Conservation (phyloP, 2,113 vertebrate genomes). For the Numida meleagris region DNA sequence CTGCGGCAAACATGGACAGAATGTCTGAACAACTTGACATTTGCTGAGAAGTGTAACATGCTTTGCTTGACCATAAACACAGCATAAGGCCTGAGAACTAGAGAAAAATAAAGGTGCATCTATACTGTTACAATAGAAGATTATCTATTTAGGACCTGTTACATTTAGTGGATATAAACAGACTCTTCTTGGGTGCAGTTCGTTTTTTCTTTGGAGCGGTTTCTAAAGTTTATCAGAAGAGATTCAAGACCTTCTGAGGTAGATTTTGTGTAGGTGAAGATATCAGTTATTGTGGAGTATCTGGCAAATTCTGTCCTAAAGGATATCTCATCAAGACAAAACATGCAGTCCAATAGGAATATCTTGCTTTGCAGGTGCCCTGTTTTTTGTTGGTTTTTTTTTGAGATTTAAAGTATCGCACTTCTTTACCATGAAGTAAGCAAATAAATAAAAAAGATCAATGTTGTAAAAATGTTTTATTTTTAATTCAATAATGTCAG, state of each 20-base stretch:
- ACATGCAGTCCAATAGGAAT: not conserved
- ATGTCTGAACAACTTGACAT: fast-evolving
- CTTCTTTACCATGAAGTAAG: not conserved
- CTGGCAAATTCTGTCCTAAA: not conserved
- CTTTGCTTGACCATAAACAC: not conserved
- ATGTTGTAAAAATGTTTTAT: not conserved
- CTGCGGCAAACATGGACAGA: not conserved
- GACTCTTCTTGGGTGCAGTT: not conserved
- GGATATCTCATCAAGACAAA: not conserved
- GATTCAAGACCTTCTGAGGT: not conserved
- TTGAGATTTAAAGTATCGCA: not conserved
- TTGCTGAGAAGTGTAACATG: not conserved
- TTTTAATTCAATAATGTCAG: conserved; percentile 25
- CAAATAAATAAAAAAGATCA: not conserved
- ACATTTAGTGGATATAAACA: not conserved
- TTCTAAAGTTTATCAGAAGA: not conserved
- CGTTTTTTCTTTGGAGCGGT: not conserved
- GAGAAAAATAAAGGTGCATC: not conserved
- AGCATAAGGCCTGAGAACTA: not conserved
- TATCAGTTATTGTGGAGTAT: not conserved
- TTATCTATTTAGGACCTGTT: not conserved
- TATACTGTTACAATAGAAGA: not conserved
- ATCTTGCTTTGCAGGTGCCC: not conserved
- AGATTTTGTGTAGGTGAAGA: not conserved
- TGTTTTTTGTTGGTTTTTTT: not conserved